Conservation (phyloP, 2,797 vertebrate species). For the Champsocephalus esox region DNA sequence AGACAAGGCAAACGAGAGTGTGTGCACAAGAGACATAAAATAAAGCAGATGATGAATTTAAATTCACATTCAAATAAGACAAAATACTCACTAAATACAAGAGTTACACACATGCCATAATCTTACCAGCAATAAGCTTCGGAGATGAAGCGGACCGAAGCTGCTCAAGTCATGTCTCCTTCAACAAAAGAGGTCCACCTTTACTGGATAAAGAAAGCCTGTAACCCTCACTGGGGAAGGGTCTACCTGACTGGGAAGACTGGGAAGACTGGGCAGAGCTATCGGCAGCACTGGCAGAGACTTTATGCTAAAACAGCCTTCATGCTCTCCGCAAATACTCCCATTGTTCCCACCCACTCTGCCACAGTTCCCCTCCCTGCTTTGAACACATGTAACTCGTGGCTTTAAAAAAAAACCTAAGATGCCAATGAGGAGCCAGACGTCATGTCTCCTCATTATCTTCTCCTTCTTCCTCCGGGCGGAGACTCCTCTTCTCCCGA, state of each 20-base stretch:
- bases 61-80: conserved; percentile 16
- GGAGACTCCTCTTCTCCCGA: conserved; percentile 61
- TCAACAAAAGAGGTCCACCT: not conserved
- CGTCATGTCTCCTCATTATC: conserved; percentile 55
- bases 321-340: conserved; percentile 54
- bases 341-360: conserved; percentile 73
- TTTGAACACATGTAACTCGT: conserved; percentile 34
- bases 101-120: conserved; percentile 2
- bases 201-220: not conserved
- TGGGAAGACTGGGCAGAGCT: conserved; percentile 54
- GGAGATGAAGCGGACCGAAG: conserved; percentile 19
- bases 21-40: not conserved
- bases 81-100: conserved; percentile 26
- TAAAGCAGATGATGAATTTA: conserved; percentile 7
- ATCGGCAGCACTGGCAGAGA: conserved; percentile 40
- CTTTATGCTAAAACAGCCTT: conserved; percentile 36
- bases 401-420: conserved; percentile 10
- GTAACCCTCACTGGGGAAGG: conserved; percentile 1
- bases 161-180: conserved; percentile 33
- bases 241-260: conserved; percentile 57
- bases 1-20: not conserved
- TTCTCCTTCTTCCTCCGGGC: conserved; percentile 42
- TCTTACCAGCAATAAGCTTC: conserved; percentile 68
- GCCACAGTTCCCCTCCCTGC: conserved; percentile 45
- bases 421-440: conserved; percentile 37